Evolutionary conservation across 2,888 invertebrate genomes (phyloP), one percentile per base, ranked within the genome.

Genomic region (Andrena marginata): DNA sequence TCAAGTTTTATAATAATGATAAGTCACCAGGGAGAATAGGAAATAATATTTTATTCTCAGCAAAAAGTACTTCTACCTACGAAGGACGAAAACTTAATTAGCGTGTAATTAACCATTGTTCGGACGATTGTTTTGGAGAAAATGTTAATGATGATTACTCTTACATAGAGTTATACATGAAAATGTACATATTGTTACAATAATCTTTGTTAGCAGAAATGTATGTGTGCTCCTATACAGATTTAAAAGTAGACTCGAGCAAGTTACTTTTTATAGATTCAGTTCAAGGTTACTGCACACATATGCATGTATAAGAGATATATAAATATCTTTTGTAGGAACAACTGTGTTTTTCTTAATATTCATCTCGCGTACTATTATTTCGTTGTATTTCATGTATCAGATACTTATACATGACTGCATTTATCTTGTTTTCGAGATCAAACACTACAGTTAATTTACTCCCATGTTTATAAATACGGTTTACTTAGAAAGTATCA

Each of bases 261-360:
- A 76, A 60, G 70, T n/a, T 79, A 71, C 79, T 79, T 79, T 76
- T 84, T 83, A 73, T 76, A 80, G 73, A 82, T 65, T 56, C 64
- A 48, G 59, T 80, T 68, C 77, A 85, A 74, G 82, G 77, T 70
- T 77, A 62, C 49, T 56, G 26, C 60, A 82, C 29, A 31, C 48
- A 69, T 51, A 70, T 56, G 42, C 73, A 49, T 26, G 8, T 26
- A 62, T 26, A 48, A 54, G n/a, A 49, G 8, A 26, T 60, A 62
- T 60, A 69, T 69, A 82, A 62, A 60, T 56, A 73, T 71, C 48
- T 68, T 71, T 60, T 35, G 26, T 48, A 20, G 20, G 33, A 26
- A 29, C 63, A 73, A 26, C 42, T 64, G 23, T 33, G 33, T 68
- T 56, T 75, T 63, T 72, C 8, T 68, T 70, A 8, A 51, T 59